Percentiles rank a stretch among this genome's conserved stretches.
These are phyloP conservation scores for Patella caerulea DNA, from an alignment of 2,888 invertebrate species.

Conservation along the genomic window DNA sequence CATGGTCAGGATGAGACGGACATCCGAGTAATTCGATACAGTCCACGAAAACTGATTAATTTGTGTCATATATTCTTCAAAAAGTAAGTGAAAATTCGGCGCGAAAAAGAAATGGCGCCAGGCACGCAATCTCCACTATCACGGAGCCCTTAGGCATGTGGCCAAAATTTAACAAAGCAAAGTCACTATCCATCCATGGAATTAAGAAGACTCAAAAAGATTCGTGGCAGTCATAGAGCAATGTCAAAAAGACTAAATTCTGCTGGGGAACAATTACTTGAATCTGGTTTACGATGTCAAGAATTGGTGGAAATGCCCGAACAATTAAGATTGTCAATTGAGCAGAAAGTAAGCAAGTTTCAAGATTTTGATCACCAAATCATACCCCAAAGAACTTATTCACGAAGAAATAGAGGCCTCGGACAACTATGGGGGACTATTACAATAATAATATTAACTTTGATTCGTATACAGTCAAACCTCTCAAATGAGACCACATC, in stretches of 20 bases:
- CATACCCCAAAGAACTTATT: not conserved
- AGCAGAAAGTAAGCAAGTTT: not conserved
- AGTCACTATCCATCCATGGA: not conserved
- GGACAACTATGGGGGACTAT: not conserved
- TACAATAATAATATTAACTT: not conserved
- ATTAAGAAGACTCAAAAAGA: not conserved
- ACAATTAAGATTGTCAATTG: not conserved
- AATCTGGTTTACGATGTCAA: not conserved
- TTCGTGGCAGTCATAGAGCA: not conserved
- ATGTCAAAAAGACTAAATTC: not conserved
- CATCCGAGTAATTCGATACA: not conserved
- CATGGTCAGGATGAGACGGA: conserved; percentile 3
- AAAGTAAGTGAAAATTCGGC: too few species aligned
- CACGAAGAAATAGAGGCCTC: not conserved
- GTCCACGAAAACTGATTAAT: too few species aligned
- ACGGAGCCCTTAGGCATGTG: too few species aligned
- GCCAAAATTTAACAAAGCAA: too few species aligned
- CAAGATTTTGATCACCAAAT: not conserved
- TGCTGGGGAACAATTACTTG: not conserved
- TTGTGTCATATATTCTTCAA: too few species aligned
- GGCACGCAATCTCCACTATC: too few species aligned
- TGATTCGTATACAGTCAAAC: not conserved
- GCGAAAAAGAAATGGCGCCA: too few species aligned
- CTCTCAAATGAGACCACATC: too few species aligned
- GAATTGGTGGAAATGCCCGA: not conserved